phyloP scores from a whole-genome alignment of 30 jellyfish, hydroid and myxozoan genomes.

The Chironex yamaguchii region DNA sequence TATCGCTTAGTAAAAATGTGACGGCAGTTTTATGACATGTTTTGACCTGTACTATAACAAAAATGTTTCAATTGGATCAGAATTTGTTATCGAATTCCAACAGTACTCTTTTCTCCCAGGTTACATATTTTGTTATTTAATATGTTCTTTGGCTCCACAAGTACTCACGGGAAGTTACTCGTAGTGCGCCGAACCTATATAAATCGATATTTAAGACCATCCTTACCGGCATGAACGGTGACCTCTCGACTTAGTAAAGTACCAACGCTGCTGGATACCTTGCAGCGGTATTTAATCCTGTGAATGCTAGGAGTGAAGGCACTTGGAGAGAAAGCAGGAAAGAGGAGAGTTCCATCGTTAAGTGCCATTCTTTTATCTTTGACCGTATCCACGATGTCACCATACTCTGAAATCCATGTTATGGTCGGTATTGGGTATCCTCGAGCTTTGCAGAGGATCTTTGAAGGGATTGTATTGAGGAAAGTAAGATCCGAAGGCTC shows the following conservation, averaged over 20 bases:
- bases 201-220: no score
- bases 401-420: constrained; percentile 75
- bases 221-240: constrained; percentile 82
- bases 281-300: constrained; percentile 70
- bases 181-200: no score
- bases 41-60: no score
- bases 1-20: no score
- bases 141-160: no score
- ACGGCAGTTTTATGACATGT: no score
- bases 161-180: no score
- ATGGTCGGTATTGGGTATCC: constrained; percentile 82
- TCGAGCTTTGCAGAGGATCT: constrained; percentile 71
- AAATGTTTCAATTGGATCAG: no score
- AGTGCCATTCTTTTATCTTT: constrained; percentile 54
- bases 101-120: no score
- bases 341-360: constrained; percentile 63
- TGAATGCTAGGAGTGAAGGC: constrained; percentile 57
- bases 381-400: constrained; percentile 58
- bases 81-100: no score
- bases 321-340: constrained; percentile 69
- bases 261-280: constrained; percentile 75
- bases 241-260: constrained; percentile 65
- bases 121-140: no score
- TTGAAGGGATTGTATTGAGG: constrained; percentile 76
- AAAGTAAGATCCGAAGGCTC: constrained; percentile 71